Evolutionary conservation across 2,113 vertebrate genomes (phyloP).

Genomic region (Indri indri): DNA sequence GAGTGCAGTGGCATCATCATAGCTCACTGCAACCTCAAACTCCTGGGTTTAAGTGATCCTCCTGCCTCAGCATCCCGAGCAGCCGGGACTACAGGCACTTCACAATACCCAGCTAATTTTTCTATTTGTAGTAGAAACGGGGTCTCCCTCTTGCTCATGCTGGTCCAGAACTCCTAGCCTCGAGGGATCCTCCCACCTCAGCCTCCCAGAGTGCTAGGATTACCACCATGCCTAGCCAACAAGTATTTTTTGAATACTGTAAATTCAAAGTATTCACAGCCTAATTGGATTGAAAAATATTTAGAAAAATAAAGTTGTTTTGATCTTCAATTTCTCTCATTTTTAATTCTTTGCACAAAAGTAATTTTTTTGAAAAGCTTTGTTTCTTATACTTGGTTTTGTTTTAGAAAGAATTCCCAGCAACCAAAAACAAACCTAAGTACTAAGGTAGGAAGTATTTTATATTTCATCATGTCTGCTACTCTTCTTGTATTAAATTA

Average conservation of each 20-base stretch:
- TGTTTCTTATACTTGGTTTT: conserved; percentile 23
- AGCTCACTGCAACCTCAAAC: too few species aligned
- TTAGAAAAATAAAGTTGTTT: conserved; percentile 22
- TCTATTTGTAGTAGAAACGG: too few species aligned
- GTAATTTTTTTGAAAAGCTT: background rate
- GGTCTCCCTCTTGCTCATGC: too few species aligned
- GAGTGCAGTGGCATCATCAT: too few species aligned
- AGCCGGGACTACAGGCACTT: too few species aligned
- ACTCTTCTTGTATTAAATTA: background rate
- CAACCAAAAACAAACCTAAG: conserved; percentile 4
- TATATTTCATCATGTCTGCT: background rate
- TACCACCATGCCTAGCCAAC: too few species aligned
- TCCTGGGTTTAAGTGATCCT: too few species aligned
- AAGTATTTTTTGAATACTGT: background rate
- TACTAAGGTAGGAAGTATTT: background rate
- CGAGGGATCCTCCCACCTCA: too few species aligned
- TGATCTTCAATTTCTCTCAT: background rate
- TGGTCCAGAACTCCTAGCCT: too few species aligned
- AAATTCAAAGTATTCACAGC: background rate
- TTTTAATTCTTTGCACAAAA: background rate
- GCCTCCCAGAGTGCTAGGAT: too few species aligned
- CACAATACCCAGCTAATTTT: too few species aligned
- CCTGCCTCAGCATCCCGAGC: too few species aligned
- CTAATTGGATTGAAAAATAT: background rate
- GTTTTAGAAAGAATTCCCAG: background rate